These are phyloP conservation scores for Gracilinanus agilis DNA, from an alignment of 2,113 vertebrate species.

Conservation along the genomic window DNA sequence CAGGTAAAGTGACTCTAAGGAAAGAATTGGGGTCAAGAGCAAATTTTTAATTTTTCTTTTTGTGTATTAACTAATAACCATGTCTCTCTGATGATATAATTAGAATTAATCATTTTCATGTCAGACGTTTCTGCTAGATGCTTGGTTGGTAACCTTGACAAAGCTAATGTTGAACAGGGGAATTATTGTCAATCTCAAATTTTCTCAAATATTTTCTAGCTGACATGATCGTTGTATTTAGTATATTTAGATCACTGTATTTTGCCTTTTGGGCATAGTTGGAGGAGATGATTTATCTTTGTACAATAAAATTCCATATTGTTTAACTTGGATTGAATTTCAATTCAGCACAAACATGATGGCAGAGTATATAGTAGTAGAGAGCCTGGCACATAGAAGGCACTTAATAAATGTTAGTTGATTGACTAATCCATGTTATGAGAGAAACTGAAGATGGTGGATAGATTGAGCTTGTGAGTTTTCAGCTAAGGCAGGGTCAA, in stretches of 20 bases:
- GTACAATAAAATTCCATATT: slow-evolving; percentile 47
- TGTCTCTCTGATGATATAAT: background rate
- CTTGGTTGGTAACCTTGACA: slow-evolving; percentile 46
- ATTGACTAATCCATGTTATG: background rate
- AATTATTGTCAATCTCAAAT: slow-evolving; percentile 64
- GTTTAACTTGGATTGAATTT: background rate
- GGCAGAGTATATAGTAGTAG: background rate
- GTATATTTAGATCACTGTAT: slow-evolving; percentile 18
- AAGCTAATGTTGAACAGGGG: slow-evolving; percentile 51
- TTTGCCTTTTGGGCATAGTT: slow-evolving; percentile 54
- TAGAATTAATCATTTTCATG: slow-evolving; percentile 44
- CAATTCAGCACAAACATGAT: background rate
- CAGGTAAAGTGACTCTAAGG: slow-evolving; percentile 6
- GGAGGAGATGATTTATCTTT: slow-evolving; percentile 46
- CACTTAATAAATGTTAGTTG: background rate
- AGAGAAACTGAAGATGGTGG: background rate
- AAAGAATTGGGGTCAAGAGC: background rate
- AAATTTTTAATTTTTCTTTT: slow-evolving; percentile 16
- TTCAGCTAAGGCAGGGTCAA: background rate
- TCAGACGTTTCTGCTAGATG: slow-evolving; percentile 27
- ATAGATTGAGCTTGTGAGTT: background rate
- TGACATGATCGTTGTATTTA: slow-evolving; percentile 43
- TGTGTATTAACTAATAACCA: background rate
- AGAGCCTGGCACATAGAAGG: background rate
- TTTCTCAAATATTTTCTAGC: background rate